Base-by-base conservation (phyloP, 2,113 vertebrate genomes). In the Geococcyx californianus region DNA sequence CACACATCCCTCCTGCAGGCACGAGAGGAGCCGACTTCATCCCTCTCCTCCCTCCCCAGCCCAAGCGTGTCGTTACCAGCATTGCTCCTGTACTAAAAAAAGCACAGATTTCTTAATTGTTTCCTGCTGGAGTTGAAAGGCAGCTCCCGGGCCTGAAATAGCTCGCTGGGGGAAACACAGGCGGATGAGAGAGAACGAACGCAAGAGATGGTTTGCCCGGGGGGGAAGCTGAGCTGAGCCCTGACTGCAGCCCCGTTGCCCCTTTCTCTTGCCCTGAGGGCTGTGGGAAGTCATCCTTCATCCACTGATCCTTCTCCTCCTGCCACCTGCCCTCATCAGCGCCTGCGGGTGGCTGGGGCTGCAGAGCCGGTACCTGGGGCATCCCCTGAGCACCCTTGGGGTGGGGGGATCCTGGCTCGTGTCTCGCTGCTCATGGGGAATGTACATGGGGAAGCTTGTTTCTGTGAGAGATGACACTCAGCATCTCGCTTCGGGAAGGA, bases 121-220 rank as follows among this genome's bases (percentile, higher is more conserved):
- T 97, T 97, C 96, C 95, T 96, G 95, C 78, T 90, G 82, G 74
- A 95, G 74, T 82, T 93, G 94, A 94, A 95, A 95, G 81, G 93
- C 94, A 89, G 95, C 93, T 93, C 87, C 81, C 1, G 8, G 70
- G 84, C 93, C 82, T 7, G 16, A 59, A 97, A 94, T 93, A 95
- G 94, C 78, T 2, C 12, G 0, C 1, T 72, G 81, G 45, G 88
- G 87, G 93, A 85, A 91, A 89, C 49, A 58, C 90, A 87, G 52
- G n/a, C 0, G 8, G 79, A 33, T 0, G 2, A 24, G 82, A 55
- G 64, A 58, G 87, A 4, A 73, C 21, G 20, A 77, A 54, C 31
- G 58, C 31, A 62, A 72, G 40, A 75, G 20, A 59, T 2, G 7
- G 60, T 73, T 56, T 28, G 33, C 83, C 49, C 8, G 11, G 47